Evolutionary conservation across 2,888 invertebrate genomes (phyloP), one percentile per base, ranked within the genome.

Genomic region (Lepidochrysops patricia): DNA sequence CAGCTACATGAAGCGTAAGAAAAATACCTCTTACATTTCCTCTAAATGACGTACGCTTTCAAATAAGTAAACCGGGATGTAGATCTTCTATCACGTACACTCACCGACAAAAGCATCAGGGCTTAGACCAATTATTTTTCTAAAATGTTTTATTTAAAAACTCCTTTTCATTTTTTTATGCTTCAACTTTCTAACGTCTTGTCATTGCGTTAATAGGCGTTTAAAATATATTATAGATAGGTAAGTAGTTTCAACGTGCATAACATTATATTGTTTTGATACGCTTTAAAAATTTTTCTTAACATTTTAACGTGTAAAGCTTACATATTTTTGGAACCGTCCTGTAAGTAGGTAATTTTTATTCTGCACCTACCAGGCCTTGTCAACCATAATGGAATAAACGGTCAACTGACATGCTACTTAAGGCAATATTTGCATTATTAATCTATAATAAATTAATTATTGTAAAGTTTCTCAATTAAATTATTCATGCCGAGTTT

Each of bases 41-140:
- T 43, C 19, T 34, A 58, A 58, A 58, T 58, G 58, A 57, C 52
- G 61, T 59, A 60, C 70, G 78, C 82, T 84, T 82, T 83, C 80
- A 80, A 77, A 82, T 82, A 77, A 80, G 77, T 71, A 79, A 80
- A 81, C 80, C 76, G 69, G 74, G 74, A 78, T 67, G 70, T 66
- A 68, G 64, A 72, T 72, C 73, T 72, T 72, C 64, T 54, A 63
- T 63, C 67, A 61, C 25, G 79, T 80, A 82, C 79, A 77, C 64
- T 77, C 66, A 50, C 25, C 25, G 29, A 5, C 27, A 62, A 68
- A 68, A 61, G 52, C 26, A n/a, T n/a, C n/a, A n/a, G n/a, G n/a
- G n/a, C n/a, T n/a, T n/a, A n/a, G n/a, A n/a, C n/a, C n/a, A n/a
- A n/a, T n/a, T n/a, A n/a, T n/a, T n/a, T n/a, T n/a, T n/a, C n/a